These are phyloP conservation scores for Pedetes capensis DNA, from an alignment of 2,113 vertebrate genomes.

Conservation along the genomic window DNA sequence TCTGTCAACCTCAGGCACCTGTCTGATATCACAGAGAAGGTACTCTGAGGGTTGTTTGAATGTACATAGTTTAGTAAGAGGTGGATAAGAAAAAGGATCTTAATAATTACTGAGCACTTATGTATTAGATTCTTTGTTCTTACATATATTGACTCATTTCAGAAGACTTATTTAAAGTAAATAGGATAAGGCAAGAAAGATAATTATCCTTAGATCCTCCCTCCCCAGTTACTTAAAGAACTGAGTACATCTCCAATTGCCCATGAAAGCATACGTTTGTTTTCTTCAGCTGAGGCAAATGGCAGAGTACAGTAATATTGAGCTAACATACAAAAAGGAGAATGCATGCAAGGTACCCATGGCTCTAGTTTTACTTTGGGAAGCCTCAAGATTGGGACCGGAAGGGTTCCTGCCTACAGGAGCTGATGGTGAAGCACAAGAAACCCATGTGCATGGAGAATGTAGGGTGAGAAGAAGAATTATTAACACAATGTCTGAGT, in stretches of 20 bases:
- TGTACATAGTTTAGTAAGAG: neutral
- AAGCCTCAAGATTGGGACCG: neutral
- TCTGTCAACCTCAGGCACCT: neutral
- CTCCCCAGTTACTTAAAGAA: neutral
- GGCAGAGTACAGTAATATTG: neutral
- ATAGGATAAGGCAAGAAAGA: neutral
- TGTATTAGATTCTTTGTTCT: neutral
- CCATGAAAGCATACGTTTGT: neutral
- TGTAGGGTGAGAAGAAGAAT: neutral
- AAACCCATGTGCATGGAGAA: neutral
- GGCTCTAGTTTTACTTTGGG: neutral
- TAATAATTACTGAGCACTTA: neutral
- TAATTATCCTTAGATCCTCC: neutral
- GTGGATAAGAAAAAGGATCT: neutral
- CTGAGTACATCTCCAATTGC: neutral
- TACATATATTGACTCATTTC: neutral
- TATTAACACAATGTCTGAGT: conserved; percentile 11
- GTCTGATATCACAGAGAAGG: neutral
- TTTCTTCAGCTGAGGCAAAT: neutral
- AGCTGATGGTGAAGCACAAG: neutral
- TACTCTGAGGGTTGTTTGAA: neutral
- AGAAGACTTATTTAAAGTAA: neutral
- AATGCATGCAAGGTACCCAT: neutral
- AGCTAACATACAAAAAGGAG: neutral
- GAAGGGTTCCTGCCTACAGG: neutral